Conservation (phyloP, 92 coral and sea anemone species). For the Siderastrea siderea region DNA sequence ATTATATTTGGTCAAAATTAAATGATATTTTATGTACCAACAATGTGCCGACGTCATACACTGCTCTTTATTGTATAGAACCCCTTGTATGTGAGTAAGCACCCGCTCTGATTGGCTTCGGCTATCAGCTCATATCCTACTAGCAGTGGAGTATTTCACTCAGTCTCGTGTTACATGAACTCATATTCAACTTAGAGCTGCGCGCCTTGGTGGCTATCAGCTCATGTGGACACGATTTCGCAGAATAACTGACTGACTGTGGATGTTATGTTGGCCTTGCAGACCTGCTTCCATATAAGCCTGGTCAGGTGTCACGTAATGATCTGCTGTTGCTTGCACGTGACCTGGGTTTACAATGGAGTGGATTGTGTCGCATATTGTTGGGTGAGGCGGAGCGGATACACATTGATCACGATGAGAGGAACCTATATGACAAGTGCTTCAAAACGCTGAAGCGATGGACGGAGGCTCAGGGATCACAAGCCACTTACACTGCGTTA, state of each 20-base stretch:
- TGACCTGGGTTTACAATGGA: conserved; percentile 47
- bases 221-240: too few relatives aligned
- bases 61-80: too few relatives aligned
- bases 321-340: conserved; percentile 32
- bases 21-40: too few relatives aligned
- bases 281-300: conserved; percentile 25
- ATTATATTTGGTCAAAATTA: too few relatives aligned
- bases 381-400: neutral
- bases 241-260: neutral
- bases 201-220: too few relatives aligned
- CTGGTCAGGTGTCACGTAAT: conserved; percentile 33
- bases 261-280: neutral
- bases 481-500: conserved; percentile 35
- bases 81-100: too few relatives aligned
- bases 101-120: too few relatives aligned
- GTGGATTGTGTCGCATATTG: conserved; percentile 24
- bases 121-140: too few relatives aligned
- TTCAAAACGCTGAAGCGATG: conserved; percentile 10
- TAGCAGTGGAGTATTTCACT: too few relatives aligned
- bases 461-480: conserved; percentile 15
- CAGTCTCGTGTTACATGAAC: too few relatives aligned
- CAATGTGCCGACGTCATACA: too few relatives aligned
- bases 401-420: conserved; percentile 40
- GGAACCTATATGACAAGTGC: conserved; percentile 33
- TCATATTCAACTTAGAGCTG: too few relatives aligned